phyloP scores from a whole-genome alignment of 2,113 vertebrate species.

The Felis catus region F.catus_Fca126_mat1.0 CM031419.1:132817501-132818000 shows the following conservation, averaged over 20 bases:
- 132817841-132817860: not conserved
- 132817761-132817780: not conserved
- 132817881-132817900: not conserved
- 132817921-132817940: not conserved
- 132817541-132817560: not conserved
- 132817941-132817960: not conserved
- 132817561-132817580: not conserved
- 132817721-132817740: not conserved
- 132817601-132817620: not conserved
- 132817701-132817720: not conserved
- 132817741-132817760: not conserved
- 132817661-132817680: not conserved
- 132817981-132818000: not conserved
- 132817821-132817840: not conserved
- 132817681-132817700: not conserved
- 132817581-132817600: not conserved
- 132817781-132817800: not conserved
- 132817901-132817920: not conserved
- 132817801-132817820: not conserved
- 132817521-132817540: not conserved
- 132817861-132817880: not conserved
- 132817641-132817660: not conserved
- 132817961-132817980: not conserved
- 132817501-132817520: not conserved
- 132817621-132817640: not conserved